Evolutionary conservation across 2,797 vertebrate genomes (phyloP).

Genomic region (Crax fasciolata): DNA sequence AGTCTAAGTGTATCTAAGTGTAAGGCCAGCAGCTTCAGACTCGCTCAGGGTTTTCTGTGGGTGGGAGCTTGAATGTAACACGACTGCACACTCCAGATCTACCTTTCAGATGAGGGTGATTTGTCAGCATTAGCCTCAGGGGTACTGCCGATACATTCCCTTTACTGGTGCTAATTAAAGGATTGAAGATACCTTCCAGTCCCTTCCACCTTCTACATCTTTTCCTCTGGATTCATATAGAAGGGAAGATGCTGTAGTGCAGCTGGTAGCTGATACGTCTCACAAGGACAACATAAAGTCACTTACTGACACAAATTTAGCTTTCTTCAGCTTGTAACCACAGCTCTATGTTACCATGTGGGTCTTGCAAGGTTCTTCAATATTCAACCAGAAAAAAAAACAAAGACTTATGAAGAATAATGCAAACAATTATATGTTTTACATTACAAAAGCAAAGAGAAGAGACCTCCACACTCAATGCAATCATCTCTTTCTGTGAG

Average conservation of each 20-base stretch:
- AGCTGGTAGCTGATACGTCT: conserved; percentile 27
- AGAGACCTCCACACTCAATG: conserved; percentile 9
- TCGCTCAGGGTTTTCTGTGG: fast-evolving
- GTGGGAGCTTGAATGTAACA: neutral
- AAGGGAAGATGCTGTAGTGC: conserved; percentile 31
- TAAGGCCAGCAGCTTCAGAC: neutral
- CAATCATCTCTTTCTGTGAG: conserved; percentile 52
- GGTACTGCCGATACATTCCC: conserved; percentile 38
- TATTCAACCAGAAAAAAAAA: neutral
- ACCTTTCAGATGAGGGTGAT: neutral
- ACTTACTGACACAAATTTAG: conserved; percentile 25
- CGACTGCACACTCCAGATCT: neutral
- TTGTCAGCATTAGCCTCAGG: conserved; percentile 51
- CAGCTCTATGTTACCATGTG: neutral
- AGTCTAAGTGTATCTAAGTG: neutral
- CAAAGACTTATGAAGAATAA: conserved; percentile 51
- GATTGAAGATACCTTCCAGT: conserved; percentile 28
- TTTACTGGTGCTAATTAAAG: conserved; percentile 56
- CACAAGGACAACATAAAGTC: conserved; percentile 68
- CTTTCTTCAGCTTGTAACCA: neutral
- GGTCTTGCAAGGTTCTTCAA: conserved; percentile 20
- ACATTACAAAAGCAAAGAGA: conserved; percentile 28
- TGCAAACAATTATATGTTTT: conserved; percentile 55
- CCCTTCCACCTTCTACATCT: conserved; percentile 17
- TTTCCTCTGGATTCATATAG: conserved; percentile 40